phyloP scores from a whole-genome alignment of 2,797 vertebrate genomes.

The Malacoraja senta region DNA sequence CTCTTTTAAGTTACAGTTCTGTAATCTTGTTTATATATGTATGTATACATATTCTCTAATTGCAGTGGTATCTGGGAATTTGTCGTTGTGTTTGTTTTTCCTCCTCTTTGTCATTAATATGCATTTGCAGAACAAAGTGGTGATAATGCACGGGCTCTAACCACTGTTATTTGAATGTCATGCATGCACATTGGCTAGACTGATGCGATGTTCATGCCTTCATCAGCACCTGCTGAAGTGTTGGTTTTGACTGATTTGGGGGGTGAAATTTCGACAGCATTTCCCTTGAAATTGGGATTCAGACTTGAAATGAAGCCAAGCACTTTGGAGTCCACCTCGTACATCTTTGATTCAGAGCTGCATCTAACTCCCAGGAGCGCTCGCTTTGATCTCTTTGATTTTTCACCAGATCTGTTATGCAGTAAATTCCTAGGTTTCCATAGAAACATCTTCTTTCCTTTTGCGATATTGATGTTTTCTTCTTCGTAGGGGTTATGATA shows the following conservation, averaged over 20 bases:
- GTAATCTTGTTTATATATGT: neutral
- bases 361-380: constrained; percentile 70
- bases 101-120: constrained; percentile 28
- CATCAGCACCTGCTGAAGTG: constrained; percentile 51
- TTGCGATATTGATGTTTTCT: constrained; percentile 98
- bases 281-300: constrained; percentile 64
- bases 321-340: constrained; percentile 81
- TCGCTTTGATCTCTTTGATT: constrained; percentile 88
- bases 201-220: constrained; percentile 41
- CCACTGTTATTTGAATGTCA: constrained; percentile 34
- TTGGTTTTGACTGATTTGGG: constrained; percentile 51
- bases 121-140: constrained; percentile 34
- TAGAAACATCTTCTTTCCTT: constrained; percentile 94
- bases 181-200: constrained; percentile 31
- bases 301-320: constrained; percentile 62
- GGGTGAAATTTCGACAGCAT: constrained; percentile 56
- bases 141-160: neutral
- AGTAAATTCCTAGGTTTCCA: constrained; percentile 92
- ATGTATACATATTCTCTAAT: neutral
- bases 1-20: constrained; percentile 10
- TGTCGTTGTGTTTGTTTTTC: constrained; percentile 24
- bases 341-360: constrained; percentile 80
- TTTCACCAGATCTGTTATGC: constrained; percentile 79
- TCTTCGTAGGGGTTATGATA: constrained; percentile 98
- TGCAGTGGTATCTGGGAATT: constrained; percentile 16